Evolutionary conservation across 2,888 invertebrate species (phyloP).

Genomic region (Lithophane socia): DNA sequence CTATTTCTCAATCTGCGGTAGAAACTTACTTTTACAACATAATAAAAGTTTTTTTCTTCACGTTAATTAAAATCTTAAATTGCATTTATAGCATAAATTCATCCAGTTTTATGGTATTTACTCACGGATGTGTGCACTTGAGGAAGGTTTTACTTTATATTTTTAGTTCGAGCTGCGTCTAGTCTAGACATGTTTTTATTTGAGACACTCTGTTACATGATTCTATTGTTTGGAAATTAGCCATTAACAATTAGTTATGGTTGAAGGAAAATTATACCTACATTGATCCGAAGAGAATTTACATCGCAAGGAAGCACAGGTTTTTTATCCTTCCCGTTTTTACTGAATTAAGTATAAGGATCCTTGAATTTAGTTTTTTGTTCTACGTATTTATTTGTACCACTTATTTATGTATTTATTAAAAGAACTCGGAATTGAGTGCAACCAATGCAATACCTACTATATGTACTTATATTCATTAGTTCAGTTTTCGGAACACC

Average conservation of each 20-base stretch:
- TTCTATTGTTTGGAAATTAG: conserved; percentile 18
- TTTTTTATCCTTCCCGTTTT: neutral
- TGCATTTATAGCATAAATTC: conserved; percentile 24
- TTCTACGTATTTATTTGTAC: neutral
- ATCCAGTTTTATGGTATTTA: conserved; percentile 43
- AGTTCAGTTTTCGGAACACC: neutral
- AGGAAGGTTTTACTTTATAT: conserved; percentile 33
- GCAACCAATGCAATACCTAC: too few relatives aligned
- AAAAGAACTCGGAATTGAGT: too few relatives aligned
- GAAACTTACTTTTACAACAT: neutral
- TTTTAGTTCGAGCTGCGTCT: conserved; percentile 45
- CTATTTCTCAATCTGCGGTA: neutral
- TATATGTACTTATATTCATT: neutral
- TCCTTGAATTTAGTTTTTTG: neutral
- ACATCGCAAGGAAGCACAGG: neutral
- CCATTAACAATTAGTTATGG: conserved; percentile 6
- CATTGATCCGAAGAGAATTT: neutral
- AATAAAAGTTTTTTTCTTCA: neutral
- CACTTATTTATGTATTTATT: too few relatives aligned
- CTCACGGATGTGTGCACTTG: conserved; percentile 41
- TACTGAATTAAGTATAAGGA: neutral
- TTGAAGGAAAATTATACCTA: neutral
- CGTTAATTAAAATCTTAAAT: conserved; percentile 33
- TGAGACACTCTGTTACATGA: neutral
- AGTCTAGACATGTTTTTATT: conserved; percentile 60